Percentiles rank a stretch among this genome's conserved stretches.
Evolutionary conservation across 2,797 vertebrate genomes (phyloP).

Genomic region (Cossypha heuglini): DNA sequence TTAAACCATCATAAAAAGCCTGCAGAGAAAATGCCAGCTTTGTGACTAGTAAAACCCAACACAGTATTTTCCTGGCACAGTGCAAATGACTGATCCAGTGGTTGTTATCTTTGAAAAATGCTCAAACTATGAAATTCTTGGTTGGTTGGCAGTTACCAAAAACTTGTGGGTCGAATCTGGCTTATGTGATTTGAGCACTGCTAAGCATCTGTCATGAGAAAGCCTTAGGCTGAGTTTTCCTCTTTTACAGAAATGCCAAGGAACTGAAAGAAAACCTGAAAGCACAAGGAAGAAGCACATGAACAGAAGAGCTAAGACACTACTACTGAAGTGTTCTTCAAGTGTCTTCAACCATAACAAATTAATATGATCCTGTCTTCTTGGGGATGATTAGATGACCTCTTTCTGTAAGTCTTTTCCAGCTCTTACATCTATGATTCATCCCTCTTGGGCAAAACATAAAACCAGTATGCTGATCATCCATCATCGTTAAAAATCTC

Average conservation of each 20-base stretch:
- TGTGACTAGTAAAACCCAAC: slow-evolving; percentile 21
- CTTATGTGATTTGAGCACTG: not conserved
- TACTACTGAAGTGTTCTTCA: not conserved
- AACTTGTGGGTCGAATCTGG: not conserved
- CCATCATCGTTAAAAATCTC: not conserved
- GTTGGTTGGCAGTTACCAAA: not conserved
- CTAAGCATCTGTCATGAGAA: slow-evolving; percentile 14
- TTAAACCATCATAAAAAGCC: slow-evolving; percentile 14
- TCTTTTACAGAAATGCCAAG: not conserved
- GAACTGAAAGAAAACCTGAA: not conserved
- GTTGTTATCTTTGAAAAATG: slow-evolving; percentile 59
- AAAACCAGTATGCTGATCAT: not conserved
- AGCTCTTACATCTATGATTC: slow-evolving; percentile 19
- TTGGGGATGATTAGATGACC: not conserved
- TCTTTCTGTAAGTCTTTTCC: not conserved
- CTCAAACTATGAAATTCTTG: slow-evolving; percentile 28
- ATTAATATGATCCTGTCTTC: not conserved
- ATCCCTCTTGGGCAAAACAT: slow-evolving; percentile 14
- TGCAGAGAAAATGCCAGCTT: slow-evolving; percentile 29
- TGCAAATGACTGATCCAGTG: slow-evolving; percentile 6
- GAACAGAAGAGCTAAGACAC: not conserved
- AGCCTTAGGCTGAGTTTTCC: not conserved
- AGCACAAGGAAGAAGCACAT: not conserved
- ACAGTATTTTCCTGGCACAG: slow-evolving; percentile 54
- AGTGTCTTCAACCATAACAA: not conserved